These are phyloP conservation scores for Ovis canadensis DNA, from an alignment of 2,113 vertebrate species.

Conservation along the genomic window DNA sequence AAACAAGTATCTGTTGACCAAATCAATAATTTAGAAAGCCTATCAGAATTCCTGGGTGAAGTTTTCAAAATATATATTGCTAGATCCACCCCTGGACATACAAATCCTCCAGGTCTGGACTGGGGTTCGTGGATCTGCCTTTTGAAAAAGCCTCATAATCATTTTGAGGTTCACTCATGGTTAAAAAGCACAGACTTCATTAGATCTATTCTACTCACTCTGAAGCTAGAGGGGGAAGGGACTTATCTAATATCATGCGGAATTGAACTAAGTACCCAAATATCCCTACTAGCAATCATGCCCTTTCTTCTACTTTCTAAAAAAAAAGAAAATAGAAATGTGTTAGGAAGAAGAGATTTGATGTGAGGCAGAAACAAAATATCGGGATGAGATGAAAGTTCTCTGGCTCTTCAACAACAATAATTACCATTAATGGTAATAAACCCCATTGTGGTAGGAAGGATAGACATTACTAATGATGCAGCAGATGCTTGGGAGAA, in stretches of 20 bases:
- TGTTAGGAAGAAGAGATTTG: neutral
- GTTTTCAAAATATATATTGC: neutral
- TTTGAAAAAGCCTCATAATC: neutral
- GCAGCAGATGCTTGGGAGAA: conserved; percentile 1
- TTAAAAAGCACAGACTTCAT: neutral
- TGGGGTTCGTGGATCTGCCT: neutral
- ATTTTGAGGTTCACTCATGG: neutral
- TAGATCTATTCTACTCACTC: neutral
- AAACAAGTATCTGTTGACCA: neutral
- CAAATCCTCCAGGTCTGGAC: neutral
- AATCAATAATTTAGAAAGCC: neutral
- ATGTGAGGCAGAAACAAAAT: neutral
- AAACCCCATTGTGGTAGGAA: conserved; percentile 5
- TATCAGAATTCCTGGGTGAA: neutral
- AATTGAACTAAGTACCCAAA: neutral
- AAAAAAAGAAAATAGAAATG: neutral
- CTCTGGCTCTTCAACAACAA: neutral
- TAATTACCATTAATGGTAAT: conserved; percentile 12
- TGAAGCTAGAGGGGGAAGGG: neutral
- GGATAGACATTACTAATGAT: neutral
- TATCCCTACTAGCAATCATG: neutral
- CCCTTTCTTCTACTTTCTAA: neutral
- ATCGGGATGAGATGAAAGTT: neutral
- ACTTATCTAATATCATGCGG: neutral
- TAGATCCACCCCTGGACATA: neutral